phyloP scores from a whole-genome alignment of 1,140 invertebrate species.

The Drosophila novamexicana region DNA sequence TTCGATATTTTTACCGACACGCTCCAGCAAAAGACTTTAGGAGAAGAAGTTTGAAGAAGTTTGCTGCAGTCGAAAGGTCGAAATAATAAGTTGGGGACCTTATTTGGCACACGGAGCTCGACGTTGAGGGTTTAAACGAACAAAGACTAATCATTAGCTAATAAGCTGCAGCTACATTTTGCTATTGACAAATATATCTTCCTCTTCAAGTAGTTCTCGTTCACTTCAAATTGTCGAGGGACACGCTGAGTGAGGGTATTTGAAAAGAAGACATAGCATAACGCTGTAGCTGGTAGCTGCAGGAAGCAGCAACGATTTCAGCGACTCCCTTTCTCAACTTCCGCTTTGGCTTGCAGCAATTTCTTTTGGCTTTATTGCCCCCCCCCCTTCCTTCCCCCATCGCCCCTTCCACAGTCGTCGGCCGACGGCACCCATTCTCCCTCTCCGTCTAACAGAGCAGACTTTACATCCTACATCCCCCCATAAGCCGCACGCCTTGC shows the following conservation, averaged over 20 bases:
- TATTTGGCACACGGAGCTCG: too few species aligned
- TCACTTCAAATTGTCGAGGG: neutral
- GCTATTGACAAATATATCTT: too few species aligned
- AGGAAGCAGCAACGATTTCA: constrained; percentile 76
- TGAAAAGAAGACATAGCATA: constrained; percentile 45
- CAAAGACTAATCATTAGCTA: too few species aligned
- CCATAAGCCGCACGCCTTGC: neutral
- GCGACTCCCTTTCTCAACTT: constrained; percentile 75
- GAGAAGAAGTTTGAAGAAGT: too few species aligned
- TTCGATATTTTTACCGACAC: too few species aligned
- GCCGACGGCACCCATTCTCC: neutral
- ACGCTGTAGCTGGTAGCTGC: constrained; percentile 41
- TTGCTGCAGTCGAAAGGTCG: too few species aligned
- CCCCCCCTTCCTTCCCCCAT: neutral
- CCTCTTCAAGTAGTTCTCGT: neutral
- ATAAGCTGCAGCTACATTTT: too few species aligned
- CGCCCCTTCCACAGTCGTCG: neutral
- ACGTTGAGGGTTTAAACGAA: too few species aligned
- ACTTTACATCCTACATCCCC: constrained; percentile 5
- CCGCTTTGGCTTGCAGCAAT: constrained; percentile 79
- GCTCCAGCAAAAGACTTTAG: too few species aligned
- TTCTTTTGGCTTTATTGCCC: constrained; percentile 79
- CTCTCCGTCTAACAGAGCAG: neutral
- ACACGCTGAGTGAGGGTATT: constrained; percentile 18
- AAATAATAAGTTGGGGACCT: too few species aligned